Base-by-base conservation (phyloP, 2,888 invertebrate species). In the Machimus rusticus region DNA sequence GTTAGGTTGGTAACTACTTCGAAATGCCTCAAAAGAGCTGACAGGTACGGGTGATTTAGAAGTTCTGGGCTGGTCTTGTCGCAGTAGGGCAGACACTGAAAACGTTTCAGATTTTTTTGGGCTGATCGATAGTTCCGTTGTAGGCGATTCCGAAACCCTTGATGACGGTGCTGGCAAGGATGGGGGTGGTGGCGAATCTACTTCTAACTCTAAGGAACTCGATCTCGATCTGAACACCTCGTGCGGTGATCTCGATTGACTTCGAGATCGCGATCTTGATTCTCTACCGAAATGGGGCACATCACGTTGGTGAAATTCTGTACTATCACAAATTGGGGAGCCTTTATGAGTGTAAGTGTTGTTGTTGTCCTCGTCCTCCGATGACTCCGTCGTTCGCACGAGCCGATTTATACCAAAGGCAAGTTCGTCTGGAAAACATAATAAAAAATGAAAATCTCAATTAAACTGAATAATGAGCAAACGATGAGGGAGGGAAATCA, bases 351-450 rank as follows among this genome's bases (percentile, higher is more conserved):
- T 93, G 89, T 94, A 94, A 90, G 93, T 91, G 90, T 92, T 91
- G 87, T 91, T 91, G 90, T 94, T 94, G 89, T 94, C 94, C 89
- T 95, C 95, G 85, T 95, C 95, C 37, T 94, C 94, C 87, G 93
- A 93, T 43, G 94, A 93, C 66, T 94, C 94, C 89, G 94, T 94
- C 79, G 90, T 90, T 23, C 94, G 94, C 46, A 97, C 96, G 90
- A 97, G 93, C 88, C 97, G 95, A 92, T 95, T 96, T 90, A 97
- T 96, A 88, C 97, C 97, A 90, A 97, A 97, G 90, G 97, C 97
- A 90, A 97, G 95, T 91, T 96, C 95, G 91, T 96, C 97, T 97
- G 95, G 4, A 89, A 89, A 91, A 89, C 89, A 46, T 8, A 37
- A 14, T 43, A 3, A 46, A 87, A 87, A 87, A 88, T 86, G 88